These are phyloP conservation scores for Ophiothrix spiculata DNA, from an alignment of 35 echinoderm and acorn worm genomes.

Conservation along the genomic window DNA sequence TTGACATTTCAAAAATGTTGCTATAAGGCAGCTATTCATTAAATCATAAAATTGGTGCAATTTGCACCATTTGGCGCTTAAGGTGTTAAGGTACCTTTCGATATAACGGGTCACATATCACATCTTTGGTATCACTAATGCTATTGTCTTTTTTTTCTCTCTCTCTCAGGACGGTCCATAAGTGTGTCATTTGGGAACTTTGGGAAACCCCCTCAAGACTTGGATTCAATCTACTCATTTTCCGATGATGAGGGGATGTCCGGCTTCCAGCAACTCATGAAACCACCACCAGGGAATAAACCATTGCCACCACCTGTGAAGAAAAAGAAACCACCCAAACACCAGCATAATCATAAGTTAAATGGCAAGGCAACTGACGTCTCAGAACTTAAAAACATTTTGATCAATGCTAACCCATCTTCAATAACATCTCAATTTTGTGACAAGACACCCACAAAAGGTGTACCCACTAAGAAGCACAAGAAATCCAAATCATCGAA, in stretches of 20 bases:
- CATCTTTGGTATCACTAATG: too few species aligned
- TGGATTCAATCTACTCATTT: conserved; percentile 44
- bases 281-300: too few species aligned
- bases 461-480: not conserved
- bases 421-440: not conserved
- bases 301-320: too few species aligned
- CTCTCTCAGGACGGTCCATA: conserved; percentile 15
- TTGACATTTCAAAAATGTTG: too few species aligned
- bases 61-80: too few species aligned
- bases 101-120: too few species aligned
- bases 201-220: not conserved
- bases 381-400: not conserved
- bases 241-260: conserved; percentile 35
- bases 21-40: too few species aligned
- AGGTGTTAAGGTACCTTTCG: too few species aligned
- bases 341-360: too few species aligned
- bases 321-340: not conserved
- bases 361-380: not conserved
- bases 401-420: not conserved
- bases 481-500: conserved; percentile 36
- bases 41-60: too few species aligned
- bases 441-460: not conserved
- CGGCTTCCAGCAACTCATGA: not conserved
- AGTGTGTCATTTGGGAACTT: conserved; percentile 5
- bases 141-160: too few species aligned